Percentiles rank a stretch among this genome's conserved stretches.
These are phyloP conservation scores for Drosophila hawaiiensis DNA, from an alignment of 2,888 invertebrate genomes.

Conservation along the genomic window DNA sequence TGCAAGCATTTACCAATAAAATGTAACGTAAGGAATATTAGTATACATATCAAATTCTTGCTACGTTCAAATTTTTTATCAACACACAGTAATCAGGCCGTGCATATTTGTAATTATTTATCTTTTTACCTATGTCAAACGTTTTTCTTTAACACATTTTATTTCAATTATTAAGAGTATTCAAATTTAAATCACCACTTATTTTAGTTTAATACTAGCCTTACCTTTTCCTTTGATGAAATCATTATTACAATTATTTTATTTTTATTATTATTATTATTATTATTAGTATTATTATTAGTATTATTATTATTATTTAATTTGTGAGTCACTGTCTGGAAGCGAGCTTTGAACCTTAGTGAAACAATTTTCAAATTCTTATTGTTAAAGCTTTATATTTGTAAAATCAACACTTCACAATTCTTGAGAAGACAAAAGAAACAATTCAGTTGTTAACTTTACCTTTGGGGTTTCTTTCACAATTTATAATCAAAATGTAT, in stretches of 20 bases:
- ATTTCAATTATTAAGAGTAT: not conserved
- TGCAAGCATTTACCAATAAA: too few species aligned
- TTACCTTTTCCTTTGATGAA: not conserved
- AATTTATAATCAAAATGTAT: conserved; percentile 11
- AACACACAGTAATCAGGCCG: not conserved
- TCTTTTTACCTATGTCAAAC: not conserved
- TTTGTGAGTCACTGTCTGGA: not conserved
- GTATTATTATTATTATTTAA: not conserved
- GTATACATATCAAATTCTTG: not conserved
- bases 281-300: too few species aligned
- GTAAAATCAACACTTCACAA: not conserved
- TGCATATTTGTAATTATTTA: not conserved
- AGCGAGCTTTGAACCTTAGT: not conserved
- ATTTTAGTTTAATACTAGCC: not conserved
- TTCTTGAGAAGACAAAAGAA: too few species aligned
- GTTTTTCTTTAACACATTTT: not conserved
- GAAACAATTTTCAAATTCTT: not conserved
- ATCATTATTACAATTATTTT: too few species aligned
- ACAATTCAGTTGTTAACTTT: not conserved
- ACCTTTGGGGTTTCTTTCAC: conserved; percentile 5
- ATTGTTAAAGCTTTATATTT: not conserved
- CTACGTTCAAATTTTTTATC: not conserved
- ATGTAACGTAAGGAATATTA: not conserved
- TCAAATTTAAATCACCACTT: not conserved
- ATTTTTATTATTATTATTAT: not conserved